Evolutionary conservation across 2,113 vertebrate genomes (phyloP), one percentile per base, ranked within the genome.

Genomic region (Plecotus auritus): DNA sequence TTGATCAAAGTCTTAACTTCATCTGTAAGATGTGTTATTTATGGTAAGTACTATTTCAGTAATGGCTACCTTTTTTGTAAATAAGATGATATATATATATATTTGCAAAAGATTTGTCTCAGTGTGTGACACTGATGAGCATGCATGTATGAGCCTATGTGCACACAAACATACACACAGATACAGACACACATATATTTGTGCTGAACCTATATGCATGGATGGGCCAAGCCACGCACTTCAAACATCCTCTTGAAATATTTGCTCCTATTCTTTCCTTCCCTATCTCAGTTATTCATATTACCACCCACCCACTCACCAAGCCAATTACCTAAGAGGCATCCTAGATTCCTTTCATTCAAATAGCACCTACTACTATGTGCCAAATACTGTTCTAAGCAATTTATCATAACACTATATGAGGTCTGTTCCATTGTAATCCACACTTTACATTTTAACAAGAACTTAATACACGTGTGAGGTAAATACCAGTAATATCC

Each of bases 1-100:
- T 92, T 86, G 32, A 17, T 81, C 22, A 61, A 61, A 74, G 30
- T 72, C 45, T 72, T 88, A 87, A 88, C 35, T 93, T 91, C 4
- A 51, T 86, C 18, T 69, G 80, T 51, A 69, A 92, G 91, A 40
- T 64, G 1, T 77, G 64, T 82, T 59, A 74, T 56, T 82, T 87
- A 83, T 1, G 70, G 3, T 18, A 67, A 90, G 82, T 76, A 20
- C 40, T 42, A 73, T 85, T 94, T 84, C 28, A 69, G 26, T 42
- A 93, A 76, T 54, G 67, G 45, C 13, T 32, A 45, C 16, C 35
- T 54, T 13, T 73, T 69, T 51, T 81, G 12, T 83, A 95, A 88
- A 70, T 85, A 87, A 49, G 59, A 51, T 37, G 40, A 51, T 56
- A 12, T 49, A 10, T 49, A n/a, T 35, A 32, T 35, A 32, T 13